phyloP scores from a whole-genome alignment of 2,113 vertebrate species.

The Microtus montanus region DNA sequence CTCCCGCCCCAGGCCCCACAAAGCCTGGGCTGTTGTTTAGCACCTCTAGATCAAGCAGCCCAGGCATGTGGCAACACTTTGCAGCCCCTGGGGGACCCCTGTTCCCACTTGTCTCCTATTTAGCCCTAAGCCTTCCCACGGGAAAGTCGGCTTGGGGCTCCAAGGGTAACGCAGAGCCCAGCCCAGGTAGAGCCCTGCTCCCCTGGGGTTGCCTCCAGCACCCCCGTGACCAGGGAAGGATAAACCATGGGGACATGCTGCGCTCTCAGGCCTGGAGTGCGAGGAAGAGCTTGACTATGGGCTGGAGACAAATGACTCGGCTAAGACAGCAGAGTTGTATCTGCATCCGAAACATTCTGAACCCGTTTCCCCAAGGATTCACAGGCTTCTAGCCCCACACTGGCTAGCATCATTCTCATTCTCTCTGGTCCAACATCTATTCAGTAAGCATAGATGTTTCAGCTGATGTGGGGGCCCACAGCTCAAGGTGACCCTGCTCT shows the following conservation, averaged over 20 bases:
- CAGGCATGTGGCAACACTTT: background rate
- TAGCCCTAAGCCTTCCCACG: background rate
- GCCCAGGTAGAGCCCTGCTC: too few relatives aligned
- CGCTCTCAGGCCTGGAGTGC: fast-evolving
- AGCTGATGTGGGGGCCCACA: background rate
- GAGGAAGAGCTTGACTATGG: fast-evolving
- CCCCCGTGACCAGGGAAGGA: background rate
- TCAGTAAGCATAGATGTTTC: background rate
- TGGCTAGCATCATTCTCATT: background rate
- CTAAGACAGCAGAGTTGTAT: background rate
- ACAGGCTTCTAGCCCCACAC: background rate
- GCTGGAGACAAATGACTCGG: background rate
- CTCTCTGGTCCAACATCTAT: background rate
- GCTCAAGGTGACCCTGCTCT: background rate
- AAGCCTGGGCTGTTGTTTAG: background rate
- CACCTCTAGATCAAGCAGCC: background rate
- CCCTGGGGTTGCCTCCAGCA: background rate
- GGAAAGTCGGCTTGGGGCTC: background rate
- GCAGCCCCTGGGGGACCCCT: background rate
- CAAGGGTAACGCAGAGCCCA: background rate
- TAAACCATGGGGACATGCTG: fast-evolving
- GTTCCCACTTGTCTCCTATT: background rate
- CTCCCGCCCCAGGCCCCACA: background rate
- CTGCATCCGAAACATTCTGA: background rate
- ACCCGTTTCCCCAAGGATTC: background rate